phyloP scores from a whole-genome alignment of 1,140 invertebrate species.

The Calephelis virginiensis region DNA sequence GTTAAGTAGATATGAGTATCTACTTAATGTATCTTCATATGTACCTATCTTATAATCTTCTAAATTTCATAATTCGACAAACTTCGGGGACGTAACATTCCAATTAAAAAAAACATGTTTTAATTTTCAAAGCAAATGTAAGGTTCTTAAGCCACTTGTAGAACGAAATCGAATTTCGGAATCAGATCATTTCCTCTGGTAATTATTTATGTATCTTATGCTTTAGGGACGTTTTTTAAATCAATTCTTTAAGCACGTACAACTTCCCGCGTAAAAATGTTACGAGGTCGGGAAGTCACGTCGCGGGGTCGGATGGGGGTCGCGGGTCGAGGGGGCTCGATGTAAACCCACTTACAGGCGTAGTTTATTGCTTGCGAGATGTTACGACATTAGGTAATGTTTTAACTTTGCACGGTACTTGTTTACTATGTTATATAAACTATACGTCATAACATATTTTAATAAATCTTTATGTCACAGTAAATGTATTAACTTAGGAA shows the following conservation, averaged over 20 bases:
- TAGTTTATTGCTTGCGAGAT: background rate
- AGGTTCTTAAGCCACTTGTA: no score
- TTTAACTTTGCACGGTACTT: background rate
- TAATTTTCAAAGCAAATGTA: no score
- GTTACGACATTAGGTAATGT: background rate
- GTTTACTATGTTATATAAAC: background rate
- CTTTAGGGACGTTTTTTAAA: background rate
- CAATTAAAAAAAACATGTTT: no score
- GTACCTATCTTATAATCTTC: no score
- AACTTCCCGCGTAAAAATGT: background rate
- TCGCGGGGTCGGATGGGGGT: background rate
- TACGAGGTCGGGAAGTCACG: background rate
- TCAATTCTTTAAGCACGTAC: slow-evolving; percentile 6
- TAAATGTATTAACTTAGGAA: no score
- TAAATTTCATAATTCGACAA: no score
- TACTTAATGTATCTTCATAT: no score
- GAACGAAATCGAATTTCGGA: background rate
- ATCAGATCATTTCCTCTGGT: background rate
- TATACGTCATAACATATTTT: no score
- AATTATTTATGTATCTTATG: background rate
- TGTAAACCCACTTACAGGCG: slow-evolving; percentile 1
- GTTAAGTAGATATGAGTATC: no score
- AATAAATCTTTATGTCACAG: no score
- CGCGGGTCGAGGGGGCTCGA: background rate
- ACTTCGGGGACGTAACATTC: no score